Base-by-base conservation (phyloP, 2,888 invertebrate species). In the Chrysolina oricalcia region DNA sequence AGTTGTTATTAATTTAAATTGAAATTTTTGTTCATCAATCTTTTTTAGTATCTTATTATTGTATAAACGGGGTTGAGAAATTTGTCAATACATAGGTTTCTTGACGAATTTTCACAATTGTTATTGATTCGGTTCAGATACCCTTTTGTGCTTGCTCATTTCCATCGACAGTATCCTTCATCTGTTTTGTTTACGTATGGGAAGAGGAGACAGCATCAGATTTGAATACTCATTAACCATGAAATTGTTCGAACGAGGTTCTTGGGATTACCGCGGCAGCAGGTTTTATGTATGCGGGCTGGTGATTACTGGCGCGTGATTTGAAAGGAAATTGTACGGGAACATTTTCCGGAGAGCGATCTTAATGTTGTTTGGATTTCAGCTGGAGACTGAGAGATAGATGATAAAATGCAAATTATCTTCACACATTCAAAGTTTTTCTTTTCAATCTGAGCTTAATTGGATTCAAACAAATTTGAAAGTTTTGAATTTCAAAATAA, bases 141-240 rank as follows among this genome's bases (percentile, higher is more conserved):
- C 53, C 53, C 53, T 53, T 35, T 35, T 8, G 27, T 27, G 2
- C 27, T 27, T 53, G 17, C 13, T 53, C 13, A 21, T 10, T 11
- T 13, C 19, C 6, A 11, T 19, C 21, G 48, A 48, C 17, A 48
- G 9, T 17, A 17, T 10, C 48, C 21, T 21, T 19, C 11, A 53
- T 53, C 53, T 13, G 21, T 19, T 11, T 21, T 13, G 19, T 15
- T 59, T 27, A 59, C 35, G 35, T 59, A 59, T 35, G 59, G 23
- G 23, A 27, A 23, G 35, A n/a, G 35, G n/a, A 59, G 35, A n/a
- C 59, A n/a, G 59, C 35, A 27, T 23, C 35, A 27, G 40, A 53
- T 68, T 68, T 68, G 56, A 53, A 68, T 53, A 68, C 53, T 41
- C 50, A 67, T 27, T 35, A 35, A 40, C 53, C 68, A 40, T 68